Base-by-base conservation (phyloP, 1,140 invertebrate genomes). In the Drosophila elegans region DNA sequence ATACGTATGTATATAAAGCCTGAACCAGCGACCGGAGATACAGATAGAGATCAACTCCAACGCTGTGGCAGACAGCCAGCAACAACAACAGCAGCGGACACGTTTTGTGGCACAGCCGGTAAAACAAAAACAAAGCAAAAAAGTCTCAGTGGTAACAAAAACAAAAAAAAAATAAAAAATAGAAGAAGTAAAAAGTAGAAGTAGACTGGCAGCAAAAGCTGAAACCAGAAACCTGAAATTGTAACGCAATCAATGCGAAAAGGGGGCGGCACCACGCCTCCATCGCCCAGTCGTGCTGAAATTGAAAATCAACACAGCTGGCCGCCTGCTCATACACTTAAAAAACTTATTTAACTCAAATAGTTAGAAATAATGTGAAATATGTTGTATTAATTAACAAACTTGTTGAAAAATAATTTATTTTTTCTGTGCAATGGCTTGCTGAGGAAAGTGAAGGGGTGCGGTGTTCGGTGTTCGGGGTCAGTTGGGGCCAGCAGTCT, bases 241-340 rank as follows among this genome's bases (percentile, higher is more conserved):
- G 84, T 89, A 89, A 89, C 84, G 85, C 84, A 89, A 89, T 89
- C 84, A 89, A 89, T 84, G 80, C 84, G 79, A 86, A 88, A 89
- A 89, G 78, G 25, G 64, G 84, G 68, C 57, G 54, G 27, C 53
- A 49, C 63, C 68, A 53, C 73, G 80, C 73, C 83, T 48, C 67
- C 59, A 74, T 48, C 55, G 48, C 39, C 73, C 64, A 76, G 56
- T 83, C 64, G 78, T 86, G 83, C 84, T 89, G 83, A 88, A 88
- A 89, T 89, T 86, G 83, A 89, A 86, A 86, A 86, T 88, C 83
- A 86, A 88, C 69, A 78, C 78, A 79, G 78, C 78, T 86, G 82
- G 79, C 72, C 32, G 27, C 34, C 39, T 55, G 62, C 16, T 49
- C 16, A 21, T 49, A n/a, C 48, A 64, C 63, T 16, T 32, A 25